Conservation (phyloP, 2,888 invertebrate species). For the Drosophila paracracens region DNA sequence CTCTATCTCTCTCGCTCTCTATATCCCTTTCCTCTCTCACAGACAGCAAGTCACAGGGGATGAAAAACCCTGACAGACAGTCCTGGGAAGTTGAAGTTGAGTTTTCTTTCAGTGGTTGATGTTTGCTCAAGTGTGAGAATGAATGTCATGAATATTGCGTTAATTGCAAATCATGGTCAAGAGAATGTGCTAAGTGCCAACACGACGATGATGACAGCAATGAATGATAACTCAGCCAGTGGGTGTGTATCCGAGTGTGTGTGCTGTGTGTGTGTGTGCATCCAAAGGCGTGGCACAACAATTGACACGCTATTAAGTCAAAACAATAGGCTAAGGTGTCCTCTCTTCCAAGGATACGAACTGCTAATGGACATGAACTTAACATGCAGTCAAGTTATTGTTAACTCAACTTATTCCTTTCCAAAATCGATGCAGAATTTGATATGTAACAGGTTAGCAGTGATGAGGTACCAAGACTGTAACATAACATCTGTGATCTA, state of each 20-base stretch:
- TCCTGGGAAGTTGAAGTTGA: constrained; percentile 47
- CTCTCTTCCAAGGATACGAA: constrained; percentile 6
- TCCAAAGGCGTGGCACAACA: constrained; percentile 63
- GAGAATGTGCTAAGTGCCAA: constrained; percentile 79
- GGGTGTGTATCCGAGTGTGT: constrained; percentile 13
- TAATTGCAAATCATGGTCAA: constrained; percentile 84
- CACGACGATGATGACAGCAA: constrained; percentile 64
- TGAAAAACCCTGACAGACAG: constrained; percentile 55
- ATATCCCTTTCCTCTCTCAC: constrained; percentile 16
- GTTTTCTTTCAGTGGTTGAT: constrained; percentile 41
- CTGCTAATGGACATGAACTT: constrained; percentile 22
- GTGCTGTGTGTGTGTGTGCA: constrained; percentile 13
- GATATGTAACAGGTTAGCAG: too few relatives aligned
- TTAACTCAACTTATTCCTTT: neutral
- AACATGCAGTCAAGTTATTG: neutral
- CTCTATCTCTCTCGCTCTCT: neutral
- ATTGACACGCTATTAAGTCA: constrained; percentile 76
- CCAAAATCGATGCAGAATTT: neutral
- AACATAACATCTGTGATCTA: too few relatives aligned
- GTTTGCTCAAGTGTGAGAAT: constrained; percentile 83
- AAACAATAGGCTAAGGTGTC: constrained; percentile 46
- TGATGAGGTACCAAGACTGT: too few relatives aligned
- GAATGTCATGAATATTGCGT: constrained; percentile 84
- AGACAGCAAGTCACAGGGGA: constrained; percentile 33
- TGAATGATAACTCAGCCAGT: constrained; percentile 65